Evolutionary conservation across 2,888 invertebrate genomes (phyloP).

Genomic region (Epicampocera succincta): DNA sequence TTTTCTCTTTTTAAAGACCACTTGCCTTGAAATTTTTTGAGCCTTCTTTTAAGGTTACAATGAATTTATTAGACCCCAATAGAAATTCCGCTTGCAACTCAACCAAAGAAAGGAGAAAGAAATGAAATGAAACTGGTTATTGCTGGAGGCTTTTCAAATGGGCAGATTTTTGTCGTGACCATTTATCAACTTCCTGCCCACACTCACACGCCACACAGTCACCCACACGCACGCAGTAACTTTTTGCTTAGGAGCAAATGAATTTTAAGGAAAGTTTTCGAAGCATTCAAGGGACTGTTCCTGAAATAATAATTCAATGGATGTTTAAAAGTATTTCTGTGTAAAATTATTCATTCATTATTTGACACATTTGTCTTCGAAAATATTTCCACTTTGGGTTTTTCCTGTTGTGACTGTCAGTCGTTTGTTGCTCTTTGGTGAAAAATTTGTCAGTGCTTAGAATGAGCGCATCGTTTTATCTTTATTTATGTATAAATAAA

Average conservation of each 20-base stretch:
- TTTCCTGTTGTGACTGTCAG: not conserved
- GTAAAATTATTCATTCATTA: not conserved
- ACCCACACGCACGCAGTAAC: not conserved
- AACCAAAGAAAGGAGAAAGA: not conserved
- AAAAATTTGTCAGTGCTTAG: no score
- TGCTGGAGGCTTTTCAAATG: conserved; percentile 38
- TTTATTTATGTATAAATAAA: no score
- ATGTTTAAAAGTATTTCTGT: conserved; percentile 9
- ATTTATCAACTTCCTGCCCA: not conserved
- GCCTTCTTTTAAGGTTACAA: conserved; percentile 28
- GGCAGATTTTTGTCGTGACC: conserved; percentile 10
- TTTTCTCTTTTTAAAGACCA: not conserved
- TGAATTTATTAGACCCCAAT: conserved; percentile 27
- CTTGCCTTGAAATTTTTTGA: conserved; percentile 1
- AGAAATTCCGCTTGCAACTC: not conserved
- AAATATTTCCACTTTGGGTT: conserved; percentile 23
- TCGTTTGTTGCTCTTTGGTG: no score
- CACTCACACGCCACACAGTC: not conserved
- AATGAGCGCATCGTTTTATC: no score
- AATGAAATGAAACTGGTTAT: conserved; percentile 5
- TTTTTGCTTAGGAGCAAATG: not conserved
- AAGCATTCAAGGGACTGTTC: conserved; percentile 2
- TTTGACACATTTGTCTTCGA: conserved; percentile 39
- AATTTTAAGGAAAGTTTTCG: conserved; percentile 26
- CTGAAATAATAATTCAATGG: conserved; percentile 31